These are phyloP conservation scores for Argynnis bischoffii DNA, from an alignment of 2,888 invertebrate species.

Conservation along the genomic window DNA sequence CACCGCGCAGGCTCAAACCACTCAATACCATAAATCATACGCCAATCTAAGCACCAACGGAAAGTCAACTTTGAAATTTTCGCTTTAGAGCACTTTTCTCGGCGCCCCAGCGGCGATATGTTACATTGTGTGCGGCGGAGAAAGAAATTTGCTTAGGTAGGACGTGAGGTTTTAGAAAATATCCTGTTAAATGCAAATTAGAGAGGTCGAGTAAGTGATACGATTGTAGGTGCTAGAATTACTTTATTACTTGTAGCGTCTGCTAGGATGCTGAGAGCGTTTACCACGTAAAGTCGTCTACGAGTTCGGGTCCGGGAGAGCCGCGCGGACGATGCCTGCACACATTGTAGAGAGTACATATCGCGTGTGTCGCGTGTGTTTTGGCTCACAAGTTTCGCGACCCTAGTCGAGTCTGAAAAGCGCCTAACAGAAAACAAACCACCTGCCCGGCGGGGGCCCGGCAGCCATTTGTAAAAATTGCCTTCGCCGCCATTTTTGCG, in stretches of 20 bases:
- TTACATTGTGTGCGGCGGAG: slow-evolving; percentile 30
- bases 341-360: slow-evolving; percentile 10
- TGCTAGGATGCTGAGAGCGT: not conserved
- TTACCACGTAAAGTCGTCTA: no score
- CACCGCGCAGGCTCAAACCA: slow-evolving; percentile 70
- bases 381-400: slow-evolving; percentile 28
- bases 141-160: slow-evolving; percentile 66
- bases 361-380: slow-evolving; percentile 32
- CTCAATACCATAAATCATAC: slow-evolving; percentile 66
- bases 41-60: slow-evolving; percentile 53
- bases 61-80: slow-evolving; percentile 54
- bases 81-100: slow-evolving; percentile 35
- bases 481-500: slow-evolving; percentile 79
- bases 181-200: slow-evolving; percentile 71
- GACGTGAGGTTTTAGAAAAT: slow-evolving; percentile 70
- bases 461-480: slow-evolving; percentile 82
- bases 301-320: not conserved
- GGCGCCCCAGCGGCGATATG: slow-evolving; percentile 7
- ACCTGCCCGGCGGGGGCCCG: slow-evolving; percentile 64
- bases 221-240: slow-evolving; percentile 55
- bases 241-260: slow-evolving; percentile 49
- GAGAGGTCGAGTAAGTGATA: slow-evolving; percentile 61
- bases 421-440: slow-evolving; percentile 56
- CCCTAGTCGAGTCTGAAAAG: slow-evolving; percentile 44
- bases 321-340: not conserved